Base-by-base conservation (phyloP, 2,888 invertebrate species). In the Bellardia bayeri region DNA sequence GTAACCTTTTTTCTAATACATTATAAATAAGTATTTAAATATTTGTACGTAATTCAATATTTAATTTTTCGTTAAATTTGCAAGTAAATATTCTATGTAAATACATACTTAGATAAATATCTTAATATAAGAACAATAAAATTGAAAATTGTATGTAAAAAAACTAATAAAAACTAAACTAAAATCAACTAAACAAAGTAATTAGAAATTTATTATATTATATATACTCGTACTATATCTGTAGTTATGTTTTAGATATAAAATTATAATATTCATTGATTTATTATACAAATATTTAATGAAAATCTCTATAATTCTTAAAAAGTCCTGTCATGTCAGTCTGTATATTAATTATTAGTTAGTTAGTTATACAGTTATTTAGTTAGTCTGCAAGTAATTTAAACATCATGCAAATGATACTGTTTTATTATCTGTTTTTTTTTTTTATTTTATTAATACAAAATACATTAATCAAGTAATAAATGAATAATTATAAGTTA, bases 401-500 rank as follows among this genome's bases (percentile, higher is more conserved):
- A 69, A 69, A 33, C 61, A 71, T 61, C 33, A 84, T 72, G 76
- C 37, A 61, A 66, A 85, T 82, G 37, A 76, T 75, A 80, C 11
- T 68, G 72, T 81, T 84, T 82, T 75, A 66, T 66, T 66, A 33
- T 58, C 71, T 76, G 40, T 84, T 74, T 78, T 80, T 56, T 66
- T 74, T 80, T 85, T 23, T 23, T 23, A 23, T 23, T 23, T 23
- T 23, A 23, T 23, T 23, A 23, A 23, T 23, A 23, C 23, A 23
- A 23, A 64, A 45, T 68, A 3, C 45, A 63, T 51, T 68, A 74
- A 83, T 75, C 45, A 64, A 82, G 37, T 66, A 79, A 83, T 71
- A 58, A 81, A 85, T 75, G 78, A 69, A 75, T 90, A 82, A 86
- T 82, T 82, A 79, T 85, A 75, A 85, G 82, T 85, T 82, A 87